phyloP scores from a whole-genome alignment of 2,888 invertebrate species.

The Molorchus minor region DNA sequence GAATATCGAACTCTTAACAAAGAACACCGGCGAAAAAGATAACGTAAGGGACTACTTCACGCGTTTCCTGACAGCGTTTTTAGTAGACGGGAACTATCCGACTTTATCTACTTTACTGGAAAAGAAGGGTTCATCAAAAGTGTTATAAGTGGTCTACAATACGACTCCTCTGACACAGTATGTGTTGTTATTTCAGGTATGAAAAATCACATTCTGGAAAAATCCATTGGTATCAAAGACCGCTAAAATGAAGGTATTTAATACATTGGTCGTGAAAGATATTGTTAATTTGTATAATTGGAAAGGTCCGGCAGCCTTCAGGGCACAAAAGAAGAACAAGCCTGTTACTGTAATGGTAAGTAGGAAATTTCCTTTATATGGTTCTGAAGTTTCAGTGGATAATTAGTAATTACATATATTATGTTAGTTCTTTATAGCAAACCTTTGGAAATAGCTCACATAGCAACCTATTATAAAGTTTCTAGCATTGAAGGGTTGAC shows the following conservation, averaged over 20 bases:
- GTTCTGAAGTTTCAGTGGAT: no score
- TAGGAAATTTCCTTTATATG: not conserved
- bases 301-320: conserved; percentile 72
- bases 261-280: conserved; percentile 72
- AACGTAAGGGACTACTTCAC: conserved; percentile 77
- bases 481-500: no score
- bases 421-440: no score
- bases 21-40: conserved; percentile 67
- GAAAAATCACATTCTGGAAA: conserved; percentile 74
- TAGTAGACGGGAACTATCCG: conserved; percentile 75
- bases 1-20: conserved; percentile 70
- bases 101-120: conserved; percentile 76
- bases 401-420: no score
- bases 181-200: conserved; percentile 74
- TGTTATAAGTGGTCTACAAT: conserved; percentile 67
- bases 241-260: conserved; percentile 76
- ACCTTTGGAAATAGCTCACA: no score
- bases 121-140: conserved; percentile 70
- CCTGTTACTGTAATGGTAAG: conserved; percentile 44
- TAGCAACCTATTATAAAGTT: no score
- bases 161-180: conserved; percentile 74
- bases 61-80: conserved; percentile 80
- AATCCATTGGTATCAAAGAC: conserved; percentile 75
- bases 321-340: conserved; percentile 61
- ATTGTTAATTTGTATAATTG: conserved; percentile 77